Evolutionary conservation across 1,140 invertebrate species (phyloP), one percentile per base, ranked within the genome.

Genomic region (Brachionus manjavacas): DNA sequence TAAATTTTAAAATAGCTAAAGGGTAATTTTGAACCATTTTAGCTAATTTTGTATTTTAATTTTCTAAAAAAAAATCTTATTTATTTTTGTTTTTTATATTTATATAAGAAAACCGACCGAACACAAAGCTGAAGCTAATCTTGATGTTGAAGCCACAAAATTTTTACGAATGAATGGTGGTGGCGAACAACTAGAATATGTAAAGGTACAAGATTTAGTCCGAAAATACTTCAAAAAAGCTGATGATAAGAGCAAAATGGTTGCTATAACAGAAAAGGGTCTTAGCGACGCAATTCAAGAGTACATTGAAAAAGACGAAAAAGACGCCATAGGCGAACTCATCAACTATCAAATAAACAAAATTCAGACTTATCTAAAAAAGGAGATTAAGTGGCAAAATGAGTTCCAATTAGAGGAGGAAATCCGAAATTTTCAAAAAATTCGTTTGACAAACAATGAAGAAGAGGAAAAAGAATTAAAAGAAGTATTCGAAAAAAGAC

Each of bases 261-360:
- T 68, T 28, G 60, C 52, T 20, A 41, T 83, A n/a, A 68, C 60
- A 7, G 81, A 83, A 72, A 83, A 83, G 70, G 60, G 60, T 20
- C 46, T 83, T 3, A 68, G 60, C 7, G 41, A 49, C 16, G 81
- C 81, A 16, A 68, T 83, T 43, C 60, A 68, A 49, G 81, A 83
- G 31, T 83, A 31, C 8, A 83, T 83, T 23, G 81, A 83, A 68
- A 83, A 83, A 83, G 81, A 83, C 39, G 81, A 83, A 83, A 83
- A 68, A 68, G 60, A 83, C n/a, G 81, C 81, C 20, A 68, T 83
- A n/a, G 41, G 20, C 46, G 60, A 68, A 46, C 20, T 83, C 14
- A 68, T 83, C 8, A 68, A 83, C 31, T 68, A 25, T 68, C 81
- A 83, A 39, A 83, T 83, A 11, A 16, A 83, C 39, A 68, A 83